phyloP scores from a whole-genome alignment of 2,797 vertebrate genomes.

The Melanotaenia pygmaea region DNA sequence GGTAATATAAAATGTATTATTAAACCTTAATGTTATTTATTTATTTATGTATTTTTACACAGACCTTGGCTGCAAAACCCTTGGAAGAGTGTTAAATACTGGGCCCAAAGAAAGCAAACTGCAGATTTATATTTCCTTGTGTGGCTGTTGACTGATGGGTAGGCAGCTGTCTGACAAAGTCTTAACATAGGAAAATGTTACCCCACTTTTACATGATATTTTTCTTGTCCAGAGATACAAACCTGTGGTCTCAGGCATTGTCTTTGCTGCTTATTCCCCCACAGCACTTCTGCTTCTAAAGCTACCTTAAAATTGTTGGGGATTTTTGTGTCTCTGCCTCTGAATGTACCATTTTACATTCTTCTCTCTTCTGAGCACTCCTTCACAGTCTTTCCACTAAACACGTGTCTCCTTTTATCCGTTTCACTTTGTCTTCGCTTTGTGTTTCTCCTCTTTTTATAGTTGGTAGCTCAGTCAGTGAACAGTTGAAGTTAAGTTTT shows the following conservation, averaged over 20 bases:
- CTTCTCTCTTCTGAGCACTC: conserved; percentile 17
- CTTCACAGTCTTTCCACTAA: conserved; percentile 38
- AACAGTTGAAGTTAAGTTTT: neutral
- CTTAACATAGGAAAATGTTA: conserved; percentile 35
- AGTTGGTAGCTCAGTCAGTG: conserved; percentile 14
- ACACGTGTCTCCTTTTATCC: conserved; percentile 47
- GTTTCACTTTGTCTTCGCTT: conserved; percentile 43
- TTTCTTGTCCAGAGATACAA: conserved; percentile 43
- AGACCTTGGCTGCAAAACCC: conserved; percentile 3
- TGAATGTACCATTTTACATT: conserved; percentile 65
- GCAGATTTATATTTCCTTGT: conserved; percentile 49
- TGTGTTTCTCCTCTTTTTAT: conserved; percentile 20
- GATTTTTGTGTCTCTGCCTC: conserved; percentile 62
- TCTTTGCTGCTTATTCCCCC: conserved; percentile 54
- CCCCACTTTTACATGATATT: conserved; percentile 26
- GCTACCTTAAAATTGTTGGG: conserved; percentile 67
- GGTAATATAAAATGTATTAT: neutral
- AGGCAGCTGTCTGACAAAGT: conserved; percentile 47
- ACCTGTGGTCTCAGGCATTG: conserved; percentile 57
- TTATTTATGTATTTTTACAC: neutral
- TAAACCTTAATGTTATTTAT: neutral
- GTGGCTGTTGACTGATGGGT: conserved; percentile 28
- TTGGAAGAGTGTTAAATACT: conserved; percentile 48
- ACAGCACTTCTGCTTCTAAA: conserved; percentile 60
- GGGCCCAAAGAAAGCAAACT: conserved; percentile 40